Base-by-base conservation (phyloP, 1,140 invertebrate genomes). In the Helicoverpa armigera region DNA sequence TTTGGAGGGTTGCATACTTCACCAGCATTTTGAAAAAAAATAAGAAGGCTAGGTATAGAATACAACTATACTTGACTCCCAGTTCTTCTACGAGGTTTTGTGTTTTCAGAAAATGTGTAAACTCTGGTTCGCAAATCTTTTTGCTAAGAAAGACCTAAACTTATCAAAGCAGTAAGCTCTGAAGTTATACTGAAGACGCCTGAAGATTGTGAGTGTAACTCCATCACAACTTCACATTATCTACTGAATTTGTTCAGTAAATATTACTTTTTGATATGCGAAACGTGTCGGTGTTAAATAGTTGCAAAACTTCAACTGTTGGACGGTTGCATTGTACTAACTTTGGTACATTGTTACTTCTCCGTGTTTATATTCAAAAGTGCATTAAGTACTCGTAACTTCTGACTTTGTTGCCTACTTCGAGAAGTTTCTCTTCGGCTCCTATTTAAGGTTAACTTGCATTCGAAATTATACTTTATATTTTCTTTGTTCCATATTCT, bases 361-460 rank as follows among this genome's bases (percentile, higher is more conserved):
- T 70, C 58, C n/a, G 29, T 82, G 80, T 84, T 84, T 81, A 60
- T 79, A 79, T 84, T 81, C 80, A 81, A 79, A 84, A 84, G 79
- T 84, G 77, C 80, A 84, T 82, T 84, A 84, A 82, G 70, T 79
- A 73, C 75, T 83, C 75, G 60, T 79, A 83, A 80, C 82, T 83
- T 76, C 35, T 69, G 76, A 79, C 76, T 77, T 77, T 69, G 76
- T 79, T 79, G 54, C 16, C 53, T 67, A 78, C 75, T 79, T 79
- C 65, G 31, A 16, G 16, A 69, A 79, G 16, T 69, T 70, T 58
- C 63, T 79, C 29, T 69, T 69, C 60, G n/a, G 29, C 18, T 65
- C 4, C 53, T 65, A 63, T 77, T 63, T 65, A n/a, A 63, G n/a
- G 29, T 65, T 16, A 77, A 77, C 75, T 67, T 77, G 60, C 61